Conservation (phyloP, 2,888 invertebrate genomes). For the Orthosia gothica region DNA sequence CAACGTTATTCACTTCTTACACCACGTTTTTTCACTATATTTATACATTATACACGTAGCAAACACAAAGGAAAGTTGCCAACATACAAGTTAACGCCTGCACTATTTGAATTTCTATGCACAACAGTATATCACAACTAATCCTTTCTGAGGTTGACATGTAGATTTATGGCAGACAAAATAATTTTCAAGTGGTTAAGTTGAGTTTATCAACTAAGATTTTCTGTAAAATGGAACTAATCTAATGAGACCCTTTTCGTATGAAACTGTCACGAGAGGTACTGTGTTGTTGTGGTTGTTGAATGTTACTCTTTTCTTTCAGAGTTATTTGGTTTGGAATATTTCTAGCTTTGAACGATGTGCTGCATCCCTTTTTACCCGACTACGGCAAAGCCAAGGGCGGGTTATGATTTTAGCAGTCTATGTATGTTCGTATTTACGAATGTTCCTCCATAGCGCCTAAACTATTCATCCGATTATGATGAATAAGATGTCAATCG, state of each 20-base stretch:
- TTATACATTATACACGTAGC: constrained; percentile 37
- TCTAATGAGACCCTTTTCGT: constrained; percentile 18
- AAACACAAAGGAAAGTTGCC: constrained; percentile 54
- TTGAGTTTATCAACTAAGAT: constrained; percentile 43
- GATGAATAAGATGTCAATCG: too few species aligned
- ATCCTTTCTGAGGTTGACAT: constrained; percentile 60
- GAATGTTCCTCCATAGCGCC: too few species aligned
- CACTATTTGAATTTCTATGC: constrained; percentile 56
- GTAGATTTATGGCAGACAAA: constrained; percentile 55
- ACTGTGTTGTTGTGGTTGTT: constrained; percentile 1
- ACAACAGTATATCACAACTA: constrained; percentile 47
- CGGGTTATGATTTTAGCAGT: too few species aligned
- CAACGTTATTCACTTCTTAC: constrained; percentile 64
- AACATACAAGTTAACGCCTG: constrained; percentile 48
- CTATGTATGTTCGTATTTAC: too few species aligned
- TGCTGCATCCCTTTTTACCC: background rate
- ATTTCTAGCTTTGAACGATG: constrained; percentile 6
- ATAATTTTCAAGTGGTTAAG: constrained; percentile 47
- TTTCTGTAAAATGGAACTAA: constrained; percentile 35
- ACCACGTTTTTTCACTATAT: constrained; percentile 50
- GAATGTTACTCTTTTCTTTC: constrained; percentile 1
- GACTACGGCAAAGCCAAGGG: too few species aligned
- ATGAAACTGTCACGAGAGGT: constrained; percentile 19
- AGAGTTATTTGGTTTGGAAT: constrained; percentile 6
- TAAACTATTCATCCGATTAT: too few species aligned